These are phyloP conservation scores for Atherinosoma microstoma DNA, from an alignment of 2,797 vertebrate genomes.

Conservation along the genomic window DNA sequence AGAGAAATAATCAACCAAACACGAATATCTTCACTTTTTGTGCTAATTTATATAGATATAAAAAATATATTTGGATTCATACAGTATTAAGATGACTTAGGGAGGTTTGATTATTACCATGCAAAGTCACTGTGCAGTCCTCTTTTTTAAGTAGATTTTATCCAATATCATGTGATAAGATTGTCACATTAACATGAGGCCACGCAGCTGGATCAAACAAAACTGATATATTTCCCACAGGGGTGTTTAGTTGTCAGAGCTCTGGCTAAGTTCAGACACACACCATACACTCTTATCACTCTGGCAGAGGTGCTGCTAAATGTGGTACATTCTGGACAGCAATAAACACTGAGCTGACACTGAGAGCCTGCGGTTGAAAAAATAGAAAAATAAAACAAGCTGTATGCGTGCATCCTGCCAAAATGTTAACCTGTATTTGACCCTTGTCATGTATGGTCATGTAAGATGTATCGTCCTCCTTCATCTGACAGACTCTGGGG, in stretches of 20 bases:
- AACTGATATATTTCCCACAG: slow-evolving; percentile 29
- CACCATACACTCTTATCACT: slow-evolving; percentile 36
- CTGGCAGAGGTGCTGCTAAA: slow-evolving; percentile 47
- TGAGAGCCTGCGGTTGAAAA: slow-evolving; percentile 11
- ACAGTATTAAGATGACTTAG: not conserved
- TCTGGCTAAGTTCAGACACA: slow-evolving; percentile 52
- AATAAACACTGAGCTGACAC: slow-evolving; percentile 27
- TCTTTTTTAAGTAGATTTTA: slow-evolving; percentile 8
- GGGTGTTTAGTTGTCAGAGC: slow-evolving; percentile 28
- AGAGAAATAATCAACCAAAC: not conserved
- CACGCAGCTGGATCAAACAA: not conserved
- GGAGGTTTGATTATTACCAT: not conserved
- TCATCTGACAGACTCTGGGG: slow-evolving; percentile 6
- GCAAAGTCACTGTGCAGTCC: not conserved
- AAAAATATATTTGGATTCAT: too few species aligned
- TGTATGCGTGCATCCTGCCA: not conserved
- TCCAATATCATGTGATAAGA: not conserved
- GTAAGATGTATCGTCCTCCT: slow-evolving; percentile 6
- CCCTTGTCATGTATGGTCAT: slow-evolving; percentile 10
- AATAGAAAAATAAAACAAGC: slow-evolving; percentile 2
- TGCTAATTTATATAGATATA: too few species aligned
- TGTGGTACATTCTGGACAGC: slow-evolving; percentile 4
- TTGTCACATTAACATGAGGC: slow-evolving; percentile 28
- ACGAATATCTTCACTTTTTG: not conserved
- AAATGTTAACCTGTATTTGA: slow-evolving; percentile 22